These are phyloP conservation scores for Gila orcuttii DNA, from an alignment of 2,113 vertebrate species.

Conservation along the genomic window DNA sequence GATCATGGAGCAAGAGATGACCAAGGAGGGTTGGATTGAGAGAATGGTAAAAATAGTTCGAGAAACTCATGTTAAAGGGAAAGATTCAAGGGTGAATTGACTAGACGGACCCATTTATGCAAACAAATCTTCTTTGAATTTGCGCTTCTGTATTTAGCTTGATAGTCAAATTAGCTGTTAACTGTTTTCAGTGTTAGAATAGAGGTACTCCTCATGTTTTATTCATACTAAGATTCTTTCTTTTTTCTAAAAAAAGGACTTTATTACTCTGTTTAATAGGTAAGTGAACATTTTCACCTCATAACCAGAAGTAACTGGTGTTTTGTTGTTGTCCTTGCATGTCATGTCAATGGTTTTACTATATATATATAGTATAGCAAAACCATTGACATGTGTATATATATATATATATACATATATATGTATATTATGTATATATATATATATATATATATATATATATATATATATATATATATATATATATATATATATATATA, in stretches of 20 bases:
- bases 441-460: neutral
- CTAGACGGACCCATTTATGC: neutral
- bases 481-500: too few relatives aligned
- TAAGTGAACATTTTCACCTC: slow-evolving; percentile 55
- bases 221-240: neutral
- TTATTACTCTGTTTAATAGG: slow-evolving; percentile 51
- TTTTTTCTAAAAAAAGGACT: slow-evolving; percentile 25
- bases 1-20: slow-evolving; percentile 63
- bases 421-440: too few relatives aligned
- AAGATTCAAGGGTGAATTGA: neutral
- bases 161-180: neutral
- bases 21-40: slow-evolving; percentile 62
- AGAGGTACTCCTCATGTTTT: slow-evolving; percentile 3
- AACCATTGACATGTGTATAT: too few relatives aligned
- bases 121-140: neutral
- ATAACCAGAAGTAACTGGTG: slow-evolving; percentile 61
- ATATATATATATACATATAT: neutral
- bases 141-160: neutral
- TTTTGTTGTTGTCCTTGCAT: slow-evolving; percentile 59
- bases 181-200: neutral
- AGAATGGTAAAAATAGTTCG: slow-evolving; percentile 59
- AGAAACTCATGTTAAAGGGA: slow-evolving; percentile 20
- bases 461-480: neutral
- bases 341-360: slow-evolving; percentile 3
- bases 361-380: neutral